These are phyloP conservation scores for Thalassarche chlororhynchos DNA, from an alignment of 2,113 vertebrate genomes.

Conservation along the genomic window DNA sequence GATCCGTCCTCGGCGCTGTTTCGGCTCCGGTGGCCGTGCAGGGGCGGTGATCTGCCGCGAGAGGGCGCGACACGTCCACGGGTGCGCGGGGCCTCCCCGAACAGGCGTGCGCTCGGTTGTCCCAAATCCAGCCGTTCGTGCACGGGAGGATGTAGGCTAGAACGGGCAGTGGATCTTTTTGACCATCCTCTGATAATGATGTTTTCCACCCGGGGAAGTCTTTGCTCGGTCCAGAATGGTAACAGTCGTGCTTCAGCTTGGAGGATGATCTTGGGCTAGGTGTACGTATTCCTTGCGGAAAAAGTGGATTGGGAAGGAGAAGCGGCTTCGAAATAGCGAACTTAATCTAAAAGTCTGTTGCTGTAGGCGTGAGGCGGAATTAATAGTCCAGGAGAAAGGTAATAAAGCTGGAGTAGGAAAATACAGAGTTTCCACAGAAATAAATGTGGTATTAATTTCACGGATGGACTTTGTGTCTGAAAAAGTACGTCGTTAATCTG, in stretches of 20 bases:
- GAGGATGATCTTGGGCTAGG: background rate
- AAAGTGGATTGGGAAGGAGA: background rate
- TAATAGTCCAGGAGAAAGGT: background rate
- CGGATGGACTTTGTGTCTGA: background rate
- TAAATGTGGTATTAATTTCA: background rate
- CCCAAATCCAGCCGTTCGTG: background rate
- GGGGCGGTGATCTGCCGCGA: constrained; percentile 34
- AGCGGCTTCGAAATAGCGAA: background rate
- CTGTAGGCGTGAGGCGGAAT: background rate
- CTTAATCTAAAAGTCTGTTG: background rate
- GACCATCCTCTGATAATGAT: background rate
- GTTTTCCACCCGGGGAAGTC: background rate
- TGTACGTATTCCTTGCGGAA: accelerated
- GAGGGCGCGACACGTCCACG: constrained; percentile 52
- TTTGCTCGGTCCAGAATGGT: no score
- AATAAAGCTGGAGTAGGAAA: background rate
- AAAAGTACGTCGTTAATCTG: background rate
- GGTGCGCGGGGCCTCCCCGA: background rate
- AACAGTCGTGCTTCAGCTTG: background rate
- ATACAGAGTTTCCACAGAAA: background rate
- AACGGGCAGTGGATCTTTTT: background rate
- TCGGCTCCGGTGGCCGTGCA: background rate
- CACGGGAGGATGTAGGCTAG: background rate
- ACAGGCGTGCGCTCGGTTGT: background rate
- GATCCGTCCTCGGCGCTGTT: background rate